A percentile compares a stretch with the other conserved stretches of the same genome.
phyloP scores from a whole-genome alignment of 2,797 vertebrate species.

The Esox masquinongy region DNA sequence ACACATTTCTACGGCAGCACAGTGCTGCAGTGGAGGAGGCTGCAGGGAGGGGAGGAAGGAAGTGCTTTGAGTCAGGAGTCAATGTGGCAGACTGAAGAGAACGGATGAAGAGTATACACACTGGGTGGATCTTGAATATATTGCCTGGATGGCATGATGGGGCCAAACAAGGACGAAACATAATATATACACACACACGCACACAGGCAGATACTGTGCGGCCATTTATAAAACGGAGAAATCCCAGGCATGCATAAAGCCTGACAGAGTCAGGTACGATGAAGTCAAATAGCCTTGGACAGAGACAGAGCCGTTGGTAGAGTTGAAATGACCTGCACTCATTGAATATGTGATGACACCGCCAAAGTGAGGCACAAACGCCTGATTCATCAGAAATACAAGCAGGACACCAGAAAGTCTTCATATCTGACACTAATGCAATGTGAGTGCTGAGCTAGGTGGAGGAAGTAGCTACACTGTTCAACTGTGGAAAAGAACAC shows the following conservation, averaged over 20 bases:
- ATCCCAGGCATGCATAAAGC: not conserved
- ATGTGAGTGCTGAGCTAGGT: constrained; percentile 64
- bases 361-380: constrained; percentile 61
- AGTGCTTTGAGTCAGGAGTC: not conserved
- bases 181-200: not conserved
- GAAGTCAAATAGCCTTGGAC: constrained; percentile 34
- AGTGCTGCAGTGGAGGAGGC: not conserved
- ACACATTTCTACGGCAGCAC: not conserved
- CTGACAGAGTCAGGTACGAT: not conserved
- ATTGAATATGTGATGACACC: constrained; percentile 62
- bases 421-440: constrained; percentile 70
- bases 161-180: not conserved
- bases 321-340: constrained; percentile 42
- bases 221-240: not conserved
- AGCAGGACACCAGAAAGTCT: constrained; percentile 54
- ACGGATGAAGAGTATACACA: not conserved
- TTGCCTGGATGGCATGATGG: not conserved
- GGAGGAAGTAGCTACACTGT: constrained; percentile 41
- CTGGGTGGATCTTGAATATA: not conserved
- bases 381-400: constrained; percentile 73
- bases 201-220: not conserved
- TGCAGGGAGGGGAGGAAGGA: not conserved
- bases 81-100: not conserved
- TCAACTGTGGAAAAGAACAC: constrained; percentile 43
- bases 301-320: constrained; percentile 34